Percentiles rank a stretch among this genome's conserved stretches.
Conservation (phyloP, 2,888 invertebrate genomes). For the Microplitis manilae region DNA sequence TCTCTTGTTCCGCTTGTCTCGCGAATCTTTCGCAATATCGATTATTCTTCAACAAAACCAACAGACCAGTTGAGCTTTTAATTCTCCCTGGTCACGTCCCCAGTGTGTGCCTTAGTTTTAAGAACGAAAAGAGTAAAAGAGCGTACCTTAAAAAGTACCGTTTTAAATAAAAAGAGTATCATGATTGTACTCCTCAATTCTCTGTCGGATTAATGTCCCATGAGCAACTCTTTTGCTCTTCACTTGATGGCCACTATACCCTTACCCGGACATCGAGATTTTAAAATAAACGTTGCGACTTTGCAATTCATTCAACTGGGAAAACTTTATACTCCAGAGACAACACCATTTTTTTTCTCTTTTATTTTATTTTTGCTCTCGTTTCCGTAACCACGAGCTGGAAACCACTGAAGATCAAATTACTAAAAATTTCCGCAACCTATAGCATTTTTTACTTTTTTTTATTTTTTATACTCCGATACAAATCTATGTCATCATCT, state of each 20-base stretch:
- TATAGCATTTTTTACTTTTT: constrained; percentile 21
- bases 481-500: constrained; percentile 10
- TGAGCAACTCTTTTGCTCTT: neutral
- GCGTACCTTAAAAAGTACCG: neutral
- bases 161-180: constrained; percentile 15
- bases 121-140: neutral
- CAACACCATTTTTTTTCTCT: constrained; percentile 8
- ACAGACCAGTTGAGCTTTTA: neutral
- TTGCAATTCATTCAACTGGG: constrained; percentile 34
- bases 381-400: constrained; percentile 20
- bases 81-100: neutral
- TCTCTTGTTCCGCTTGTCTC: constrained; percentile 30
- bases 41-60: constrained; percentile 42
- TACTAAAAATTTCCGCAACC: constrained; percentile 17
- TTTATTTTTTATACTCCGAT: neutral
- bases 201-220: constrained; percentile 26
- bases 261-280: neutral
- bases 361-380: constrained; percentile 18
- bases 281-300: constrained; percentile 40
- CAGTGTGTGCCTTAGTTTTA: constrained; percentile 5
- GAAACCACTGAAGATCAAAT: constrained; percentile 23
- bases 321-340: constrained; percentile 31
- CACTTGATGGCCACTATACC: neutral
- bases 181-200: constrained; percentile 7
- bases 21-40: constrained; percentile 48